A percentile compares a stretch with the other conserved stretches of the same genome.
Conservation (phyloP, 2,113 vertebrate species). For the Pyrgilauda ruficollis region DNA sequence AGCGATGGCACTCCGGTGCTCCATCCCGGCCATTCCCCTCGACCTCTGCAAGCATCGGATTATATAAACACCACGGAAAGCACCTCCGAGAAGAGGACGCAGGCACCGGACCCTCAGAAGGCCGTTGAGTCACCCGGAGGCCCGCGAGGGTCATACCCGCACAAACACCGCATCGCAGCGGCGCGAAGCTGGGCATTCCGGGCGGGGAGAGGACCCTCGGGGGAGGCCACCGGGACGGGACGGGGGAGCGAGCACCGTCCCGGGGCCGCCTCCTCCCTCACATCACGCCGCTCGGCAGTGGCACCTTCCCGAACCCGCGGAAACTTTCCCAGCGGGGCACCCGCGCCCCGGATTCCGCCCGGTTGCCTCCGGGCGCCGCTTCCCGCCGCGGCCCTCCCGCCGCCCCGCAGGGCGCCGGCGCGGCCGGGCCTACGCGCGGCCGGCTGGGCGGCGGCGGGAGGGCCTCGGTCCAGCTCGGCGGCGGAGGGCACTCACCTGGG, state of each 20-base stretch:
- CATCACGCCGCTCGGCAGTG: background rate
- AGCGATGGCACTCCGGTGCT: background rate
- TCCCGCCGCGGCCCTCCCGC: background rate
- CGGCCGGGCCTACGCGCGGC: background rate
- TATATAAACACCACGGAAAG: background rate
- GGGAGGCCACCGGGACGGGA: too few species aligned
- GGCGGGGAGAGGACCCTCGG: background rate
- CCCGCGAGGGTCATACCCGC: background rate
- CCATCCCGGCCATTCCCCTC: background rate
- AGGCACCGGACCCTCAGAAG: background rate
- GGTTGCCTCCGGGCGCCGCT: background rate
- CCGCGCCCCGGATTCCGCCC: background rate
- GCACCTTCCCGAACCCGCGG: background rate
- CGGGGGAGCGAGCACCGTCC: background rate
- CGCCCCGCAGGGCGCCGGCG: background rate
- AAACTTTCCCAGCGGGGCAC: background rate
- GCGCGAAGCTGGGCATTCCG: background rate
- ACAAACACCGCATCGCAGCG: background rate
- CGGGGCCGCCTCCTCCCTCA: background rate
- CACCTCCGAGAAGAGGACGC: background rate
- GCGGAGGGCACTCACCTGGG: slow-evolving; percentile 75
- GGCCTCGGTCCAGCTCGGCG: background rate
- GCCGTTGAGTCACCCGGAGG: background rate
- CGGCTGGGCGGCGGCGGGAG: background rate
- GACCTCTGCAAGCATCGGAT: background rate